Base-by-base conservation (phyloP, 1,140 invertebrate genomes). In the Drosophila pseudoananassae region DNA sequence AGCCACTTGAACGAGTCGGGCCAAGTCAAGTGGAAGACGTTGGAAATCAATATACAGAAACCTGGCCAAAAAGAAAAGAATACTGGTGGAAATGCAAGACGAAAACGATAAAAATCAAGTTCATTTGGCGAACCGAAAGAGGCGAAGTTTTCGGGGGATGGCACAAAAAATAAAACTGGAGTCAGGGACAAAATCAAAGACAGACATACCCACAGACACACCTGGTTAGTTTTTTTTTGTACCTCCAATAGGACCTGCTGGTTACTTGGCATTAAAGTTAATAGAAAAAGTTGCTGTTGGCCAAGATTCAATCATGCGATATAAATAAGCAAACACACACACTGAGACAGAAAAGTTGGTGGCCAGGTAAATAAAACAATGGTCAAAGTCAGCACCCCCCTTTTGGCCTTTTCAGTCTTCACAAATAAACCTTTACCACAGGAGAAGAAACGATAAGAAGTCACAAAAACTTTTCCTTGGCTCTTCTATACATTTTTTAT, bases 281-380 rank as follows among this genome's bases (percentile, higher is more conserved):
- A 88, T 88, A 88, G 83, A 88, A 88, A 88, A 88, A 88, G 84
- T 88, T 88, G 64, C 83, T 88, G 82, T 87, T 88, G 84, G 83
- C 78, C 83, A 88, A 88, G 83, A 88, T 88, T 88, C 83, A 88
- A 88, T 88, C 83, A 88, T 88, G 83, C 79, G 83, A 88, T 88
- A 88, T 88, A 88, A 85, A 82, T 76, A 85, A 87, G 69, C 81
- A 77, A 75, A 66, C 66, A 73, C 43, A 76, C 72, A 49, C 50
- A 70, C 49, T 43, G 36, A 53, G 52, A 49, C n/a, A 52, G 7
- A 36, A 59, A 75, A 66, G 50, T 68, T 63, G 52, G 47, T 56
- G 58, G 66, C 50, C 83, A 88, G 83, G 83, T 88, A 88, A 88
- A 88, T 88, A 88, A 88, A 88, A 87, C 83, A 87, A 87, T 89